Evolutionary conservation across 2,113 vertebrate genomes (phyloP), one percentile per base, ranked within the genome.

Genomic region (Corapipo altera): DNA sequence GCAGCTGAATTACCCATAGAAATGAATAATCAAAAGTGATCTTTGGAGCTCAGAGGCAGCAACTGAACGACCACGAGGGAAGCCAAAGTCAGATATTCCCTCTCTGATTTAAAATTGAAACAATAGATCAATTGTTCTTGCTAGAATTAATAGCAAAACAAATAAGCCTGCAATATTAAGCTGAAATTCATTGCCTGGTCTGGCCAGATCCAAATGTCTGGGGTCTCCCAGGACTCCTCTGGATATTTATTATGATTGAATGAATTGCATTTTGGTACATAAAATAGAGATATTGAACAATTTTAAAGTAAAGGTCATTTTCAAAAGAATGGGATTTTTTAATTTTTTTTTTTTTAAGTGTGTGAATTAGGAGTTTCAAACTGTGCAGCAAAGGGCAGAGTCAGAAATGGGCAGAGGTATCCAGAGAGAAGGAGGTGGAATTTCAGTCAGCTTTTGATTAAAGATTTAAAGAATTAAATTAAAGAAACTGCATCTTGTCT

Each of bases 51-150:
- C 41, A 2, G 70, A 95, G 93, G 76, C 86, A 87, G 82, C 58
- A 64, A 89, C 58, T 77, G 58, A 87, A 89, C 17, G 28, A 72
- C 82, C 91, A 92, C 70, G 46, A 19, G 88, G 93, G 93, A 97
- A 88, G 48, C 30, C 76, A 83, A 69, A 95, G 76, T 90, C 89
- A 93, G 91, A 96, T 96, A 95, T 91, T 91, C 91, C 70, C 76
- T 89, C 82, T 80, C 82, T 89, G 86, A 95, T 85, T 97, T 95
- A 88, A 97, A 97, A 97, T 95, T 96, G 97, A 97, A 97, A 91
- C 96, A 96, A 97, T 91, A 95, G 95, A 96, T 97, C 96, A 97
- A 76, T 97, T 95, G 91, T 92, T 76, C 89, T 89, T 80, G 67
- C 83, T 95, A 51, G 79, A 95, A 93, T 93, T 91, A 92, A 91